These are phyloP conservation scores for Oriolus oriolus DNA, from an alignment of 2,113 vertebrate species.

Conservation along the genomic window DNA sequence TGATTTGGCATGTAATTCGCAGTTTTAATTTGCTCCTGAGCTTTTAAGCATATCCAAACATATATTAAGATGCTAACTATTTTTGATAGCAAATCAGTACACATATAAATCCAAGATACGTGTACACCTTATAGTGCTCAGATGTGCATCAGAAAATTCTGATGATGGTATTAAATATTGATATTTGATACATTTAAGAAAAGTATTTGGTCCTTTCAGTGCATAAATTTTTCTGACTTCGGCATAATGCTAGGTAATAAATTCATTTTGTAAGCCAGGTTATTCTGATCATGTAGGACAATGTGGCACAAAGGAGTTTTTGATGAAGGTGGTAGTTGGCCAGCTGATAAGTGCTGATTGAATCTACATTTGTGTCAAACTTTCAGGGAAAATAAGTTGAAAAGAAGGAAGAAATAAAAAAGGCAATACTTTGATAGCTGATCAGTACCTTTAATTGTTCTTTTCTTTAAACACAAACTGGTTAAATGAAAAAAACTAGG, in stretches of 20 bases:
- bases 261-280: background rate
- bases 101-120: background rate
- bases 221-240: background rate
- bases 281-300: background rate
- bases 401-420: background rate
- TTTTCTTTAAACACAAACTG: background rate
- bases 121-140: background rate
- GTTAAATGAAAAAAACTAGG: background rate
- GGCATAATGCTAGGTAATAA: background rate
- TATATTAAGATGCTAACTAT: background rate
- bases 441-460: background rate
- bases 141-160: background rate
- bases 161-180: background rate
- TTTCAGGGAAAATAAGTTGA: background rate
- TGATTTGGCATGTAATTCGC: background rate
- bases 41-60: background rate
- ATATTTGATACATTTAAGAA: background rate
- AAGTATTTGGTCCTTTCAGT: background rate
- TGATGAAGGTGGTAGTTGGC: background rate
- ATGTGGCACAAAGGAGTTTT: background rate
- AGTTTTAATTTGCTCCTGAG: background rate
- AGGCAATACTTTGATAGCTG: background rate
- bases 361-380: background rate
- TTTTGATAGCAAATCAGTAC: background rate
- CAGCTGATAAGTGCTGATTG: background rate